phyloP scores from a whole-genome alignment of 2,113 vertebrate species.

The Campylomormyrus numenius region DNA sequence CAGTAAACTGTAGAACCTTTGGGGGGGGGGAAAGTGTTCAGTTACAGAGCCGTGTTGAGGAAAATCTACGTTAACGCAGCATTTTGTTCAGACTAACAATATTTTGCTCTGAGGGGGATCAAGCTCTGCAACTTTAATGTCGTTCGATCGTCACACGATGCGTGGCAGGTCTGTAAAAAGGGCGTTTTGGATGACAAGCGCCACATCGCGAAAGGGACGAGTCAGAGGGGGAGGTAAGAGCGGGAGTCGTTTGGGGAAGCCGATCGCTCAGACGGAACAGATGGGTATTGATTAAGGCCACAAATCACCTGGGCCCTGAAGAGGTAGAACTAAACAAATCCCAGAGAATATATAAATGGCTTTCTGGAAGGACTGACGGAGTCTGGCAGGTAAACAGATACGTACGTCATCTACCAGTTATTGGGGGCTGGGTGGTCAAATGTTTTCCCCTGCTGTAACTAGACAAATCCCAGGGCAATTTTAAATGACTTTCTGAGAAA shows the following conservation, averaged over 20 bases:
- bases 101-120: neutral
- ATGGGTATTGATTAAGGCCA: constrained; percentile 33
- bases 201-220: neutral
- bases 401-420: neutral
- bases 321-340: neutral
- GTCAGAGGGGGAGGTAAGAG: neutral
- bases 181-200: neutral
- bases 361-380: neutral
- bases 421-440: neutral
- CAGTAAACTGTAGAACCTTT: constrained; percentile 10
- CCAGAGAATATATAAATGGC: neutral
- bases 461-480: neutral
- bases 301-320: constrained; percentile 6
- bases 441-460: neutral
- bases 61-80: neutral
- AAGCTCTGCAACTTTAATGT: neutral
- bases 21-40: neutral
- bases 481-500: neutral
- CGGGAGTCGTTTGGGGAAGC: neutral
- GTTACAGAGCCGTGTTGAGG: neutral
- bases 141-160: neutral
- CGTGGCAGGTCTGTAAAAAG: neutral
- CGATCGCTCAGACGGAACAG: constrained; percentile 3
- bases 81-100: constrained; percentile 3
- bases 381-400: neutral